Evolutionary conservation across 2,888 invertebrate species (phyloP).

Genomic region (Troilus luridus): DNA sequence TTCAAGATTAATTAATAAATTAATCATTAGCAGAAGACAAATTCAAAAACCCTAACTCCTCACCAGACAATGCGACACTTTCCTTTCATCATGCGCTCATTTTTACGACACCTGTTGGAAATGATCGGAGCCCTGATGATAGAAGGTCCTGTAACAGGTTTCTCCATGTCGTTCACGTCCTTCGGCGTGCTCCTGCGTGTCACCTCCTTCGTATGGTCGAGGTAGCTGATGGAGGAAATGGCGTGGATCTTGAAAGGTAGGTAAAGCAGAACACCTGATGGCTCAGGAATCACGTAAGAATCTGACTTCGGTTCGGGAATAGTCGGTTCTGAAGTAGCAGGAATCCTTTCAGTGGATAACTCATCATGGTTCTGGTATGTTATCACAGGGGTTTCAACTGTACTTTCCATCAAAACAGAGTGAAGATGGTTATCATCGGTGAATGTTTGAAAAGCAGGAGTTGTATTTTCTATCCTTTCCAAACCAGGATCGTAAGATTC

Average conservation of each 20-base stretch:
- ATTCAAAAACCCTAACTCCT: not conserved
- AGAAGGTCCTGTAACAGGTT: not conserved
- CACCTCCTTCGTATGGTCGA: not conserved
- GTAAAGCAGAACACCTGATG: not conserved
- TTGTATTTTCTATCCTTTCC: not conserved
- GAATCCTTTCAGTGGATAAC: not conserved
- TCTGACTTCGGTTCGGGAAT: not conserved
- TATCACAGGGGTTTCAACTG: not conserved
- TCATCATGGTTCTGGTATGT: not conserved
- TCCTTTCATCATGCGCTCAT: not conserved
- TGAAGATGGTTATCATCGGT: not conserved
- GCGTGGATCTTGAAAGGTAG: not conserved
- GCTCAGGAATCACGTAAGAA: not conserved
- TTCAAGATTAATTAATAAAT: no score
- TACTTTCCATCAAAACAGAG: not conserved
- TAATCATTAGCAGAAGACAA: no score
- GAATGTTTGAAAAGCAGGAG: not conserved
- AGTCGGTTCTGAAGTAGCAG: not conserved
- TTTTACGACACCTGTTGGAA: not conserved
- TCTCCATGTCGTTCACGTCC: not conserved
- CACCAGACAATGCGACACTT: not conserved
- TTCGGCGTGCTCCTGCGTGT: not conserved
- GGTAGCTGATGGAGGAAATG: not conserved
- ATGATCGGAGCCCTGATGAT: not conserved
- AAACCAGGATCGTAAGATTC: not conserved